Evolutionary conservation across 2,888 invertebrate species (phyloP).

Genomic region (Amiota mariae): DNA sequence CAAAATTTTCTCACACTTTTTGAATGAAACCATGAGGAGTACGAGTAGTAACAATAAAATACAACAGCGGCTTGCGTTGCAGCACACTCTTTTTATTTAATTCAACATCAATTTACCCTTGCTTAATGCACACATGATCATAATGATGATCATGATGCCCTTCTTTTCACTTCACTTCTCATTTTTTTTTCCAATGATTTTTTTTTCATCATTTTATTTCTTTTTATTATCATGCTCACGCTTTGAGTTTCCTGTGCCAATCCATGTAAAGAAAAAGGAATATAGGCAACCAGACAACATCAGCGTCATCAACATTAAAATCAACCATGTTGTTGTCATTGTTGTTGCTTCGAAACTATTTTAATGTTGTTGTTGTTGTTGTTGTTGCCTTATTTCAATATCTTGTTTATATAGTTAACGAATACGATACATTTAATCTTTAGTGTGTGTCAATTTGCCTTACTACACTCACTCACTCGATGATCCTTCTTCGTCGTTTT

Average conservation of each 20-base stretch:
- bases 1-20: conserved; percentile 27
- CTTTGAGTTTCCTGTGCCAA: conserved; percentile 27
- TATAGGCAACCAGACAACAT: background rate
- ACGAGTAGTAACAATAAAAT: conserved; percentile 15
- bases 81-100: conserved; percentile 62
- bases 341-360: background rate
- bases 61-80: conserved; percentile 58
- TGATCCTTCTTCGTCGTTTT: conserved; percentile 48
- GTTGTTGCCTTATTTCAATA: conserved; percentile 40
- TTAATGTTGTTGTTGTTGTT: background rate
- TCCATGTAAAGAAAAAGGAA: background rate
- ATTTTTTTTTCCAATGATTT: too few relatives aligned
- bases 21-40: conserved; percentile 1
- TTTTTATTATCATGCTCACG: conserved; percentile 29
- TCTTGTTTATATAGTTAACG: conserved; percentile 69
- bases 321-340: background rate
- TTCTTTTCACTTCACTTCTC: too few relatives aligned
- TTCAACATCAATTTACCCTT: conserved; percentile 33
- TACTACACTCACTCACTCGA: conserved; percentile 64
- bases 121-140: background rate
- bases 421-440: conserved; percentile 70
- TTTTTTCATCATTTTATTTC: too few relatives aligned
- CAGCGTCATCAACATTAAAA: background rate
- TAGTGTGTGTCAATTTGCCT: conserved; percentile 69
- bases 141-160: too few relatives aligned